Percentiles rank a stretch among this genome's conserved stretches.
Evolutionary conservation across 2,888 invertebrate genomes (phyloP).

Genomic region (Leptinotarsa haldemani): DNA sequence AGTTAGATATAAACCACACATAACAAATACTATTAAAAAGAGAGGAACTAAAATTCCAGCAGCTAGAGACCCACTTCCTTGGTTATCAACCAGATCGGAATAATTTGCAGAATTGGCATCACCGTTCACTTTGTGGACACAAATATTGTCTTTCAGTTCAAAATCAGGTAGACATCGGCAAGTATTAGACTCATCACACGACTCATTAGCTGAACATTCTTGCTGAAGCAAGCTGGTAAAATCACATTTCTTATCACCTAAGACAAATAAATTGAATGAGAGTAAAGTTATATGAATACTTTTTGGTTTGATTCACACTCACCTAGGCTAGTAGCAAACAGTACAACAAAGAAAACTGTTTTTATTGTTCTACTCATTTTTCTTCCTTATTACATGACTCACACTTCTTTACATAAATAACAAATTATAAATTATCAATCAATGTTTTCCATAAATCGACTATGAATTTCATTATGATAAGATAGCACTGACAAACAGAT

Average conservation of each 20-base stretch:
- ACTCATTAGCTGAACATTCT: constrained; percentile 56
- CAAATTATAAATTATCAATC: constrained; percentile 22
- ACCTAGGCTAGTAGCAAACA: constrained; percentile 28
- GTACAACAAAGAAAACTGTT: constrained; percentile 33
- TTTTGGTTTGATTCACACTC: constrained; percentile 15
- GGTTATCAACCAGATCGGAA: constrained; percentile 56
- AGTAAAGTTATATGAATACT: not conserved
- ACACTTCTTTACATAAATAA: constrained; percentile 27
- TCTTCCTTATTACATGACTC: constrained; percentile 47
- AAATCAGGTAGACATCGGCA: constrained; percentile 59
- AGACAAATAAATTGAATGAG: constrained; percentile 32
- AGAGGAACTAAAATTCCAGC: constrained; percentile 61
- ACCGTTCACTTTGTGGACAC: constrained; percentile 38
- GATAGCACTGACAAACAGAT: constrained; percentile 40
- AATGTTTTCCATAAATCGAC: constrained; percentile 21
- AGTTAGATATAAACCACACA: constrained; percentile 60
- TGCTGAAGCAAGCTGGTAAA: constrained; percentile 42
- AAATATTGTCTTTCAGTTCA: constrained; percentile 49
- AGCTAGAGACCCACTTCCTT: constrained; percentile 57
- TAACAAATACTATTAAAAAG: constrained; percentile 61
- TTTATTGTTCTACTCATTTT: constrained; percentile 46
- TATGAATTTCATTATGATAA: constrained; percentile 48
- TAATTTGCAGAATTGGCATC: constrained; percentile 48
- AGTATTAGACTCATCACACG: constrained; percentile 52
- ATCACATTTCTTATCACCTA: constrained; percentile 49